Percentiles rank a stretch among this genome's conserved stretches.
These are phyloP conservation scores for Agrypnia vestita DNA, from an alignment of 1,140 invertebrate species.

Conservation along the genomic window DNA sequence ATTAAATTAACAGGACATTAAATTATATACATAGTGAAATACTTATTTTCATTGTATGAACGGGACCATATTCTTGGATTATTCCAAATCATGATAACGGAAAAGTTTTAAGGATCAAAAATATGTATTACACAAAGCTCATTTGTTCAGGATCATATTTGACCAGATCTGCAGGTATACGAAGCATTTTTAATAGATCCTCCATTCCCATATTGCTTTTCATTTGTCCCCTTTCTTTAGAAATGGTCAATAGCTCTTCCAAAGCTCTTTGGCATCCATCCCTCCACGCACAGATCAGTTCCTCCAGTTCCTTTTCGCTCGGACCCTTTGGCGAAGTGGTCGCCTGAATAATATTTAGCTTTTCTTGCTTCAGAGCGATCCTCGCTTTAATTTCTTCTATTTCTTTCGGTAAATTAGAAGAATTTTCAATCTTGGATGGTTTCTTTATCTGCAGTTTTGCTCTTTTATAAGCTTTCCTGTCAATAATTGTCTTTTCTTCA, in stretches of 20 bases:
- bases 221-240: conserved; percentile 8
- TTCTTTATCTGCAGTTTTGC: conserved; percentile 9
- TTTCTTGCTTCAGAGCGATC: conserved; percentile 26
- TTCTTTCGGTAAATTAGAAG: conserved; percentile 1
- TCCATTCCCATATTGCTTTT: conserved; percentile 39
- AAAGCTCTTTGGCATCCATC: conserved; percentile 35
- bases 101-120: too few relatives aligned
- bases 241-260: conserved; percentile 17
- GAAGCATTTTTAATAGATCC: conserved; percentile 30
- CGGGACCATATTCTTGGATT: too few relatives aligned
- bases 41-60: too few relatives aligned
- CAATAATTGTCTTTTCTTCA: conserved; percentile 33
- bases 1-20: too few relatives aligned
- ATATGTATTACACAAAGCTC: conserved; percentile 15
- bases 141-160: conserved; percentile 39
- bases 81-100: background rate
- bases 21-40: too few relatives aligned
- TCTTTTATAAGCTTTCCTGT: conserved; percentile 45
- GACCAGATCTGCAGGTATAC: conserved; percentile 39
- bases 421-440: background rate
- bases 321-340: background rate
- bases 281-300: conserved; percentile 32
- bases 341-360: conserved; percentile 1
- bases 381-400: conserved; percentile 36
- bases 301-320: conserved; percentile 28